Percentiles rank a stretch among this genome's conserved stretches.
Evolutionary conservation across 1,140 invertebrate genomes (phyloP).

Genomic region (Arion vulgaris): DNA sequence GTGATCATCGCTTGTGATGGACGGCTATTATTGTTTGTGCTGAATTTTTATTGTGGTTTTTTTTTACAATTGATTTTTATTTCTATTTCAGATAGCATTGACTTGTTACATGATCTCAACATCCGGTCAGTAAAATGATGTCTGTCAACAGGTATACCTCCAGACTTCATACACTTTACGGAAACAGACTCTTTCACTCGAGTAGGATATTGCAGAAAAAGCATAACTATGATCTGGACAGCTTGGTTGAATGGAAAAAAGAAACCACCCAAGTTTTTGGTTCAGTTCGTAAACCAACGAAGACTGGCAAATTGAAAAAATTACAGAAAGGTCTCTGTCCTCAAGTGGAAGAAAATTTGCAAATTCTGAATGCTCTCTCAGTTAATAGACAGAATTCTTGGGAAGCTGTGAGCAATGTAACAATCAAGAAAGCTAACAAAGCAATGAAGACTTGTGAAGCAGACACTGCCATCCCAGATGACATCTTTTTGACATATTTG

Average conservation of each 20-base stretch:
- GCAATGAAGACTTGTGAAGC: background rate
- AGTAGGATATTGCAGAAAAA: background rate
- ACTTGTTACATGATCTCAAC: background rate
- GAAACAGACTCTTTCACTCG: background rate
- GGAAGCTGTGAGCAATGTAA: background rate
- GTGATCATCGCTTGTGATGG: no score
- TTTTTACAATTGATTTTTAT: background rate
- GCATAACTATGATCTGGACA: constrained; percentile 8
- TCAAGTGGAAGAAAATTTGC: background rate
- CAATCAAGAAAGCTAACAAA: background rate
- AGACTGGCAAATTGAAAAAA: constrained; percentile 33
- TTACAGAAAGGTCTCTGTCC: constrained; percentile 1
- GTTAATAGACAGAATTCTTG: background rate
- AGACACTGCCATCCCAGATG: background rate
- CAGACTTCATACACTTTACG: background rate
- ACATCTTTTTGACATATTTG: background rate
- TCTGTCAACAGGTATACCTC: background rate
- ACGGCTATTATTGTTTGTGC: no score
- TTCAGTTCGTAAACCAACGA: background rate
- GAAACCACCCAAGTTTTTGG: constrained; percentile 21
- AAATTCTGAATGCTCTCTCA: constrained; percentile 25
- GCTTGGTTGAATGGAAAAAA: constrained; percentile 32
- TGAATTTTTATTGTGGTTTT: no score
- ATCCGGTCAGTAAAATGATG: background rate
- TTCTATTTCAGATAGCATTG: background rate